A percentile compares a stretch with the other conserved stretches of the same genome.
phyloP scores from a whole-genome alignment of 2,113 vertebrate genomes.

The Poecile atricapillus region DNA sequence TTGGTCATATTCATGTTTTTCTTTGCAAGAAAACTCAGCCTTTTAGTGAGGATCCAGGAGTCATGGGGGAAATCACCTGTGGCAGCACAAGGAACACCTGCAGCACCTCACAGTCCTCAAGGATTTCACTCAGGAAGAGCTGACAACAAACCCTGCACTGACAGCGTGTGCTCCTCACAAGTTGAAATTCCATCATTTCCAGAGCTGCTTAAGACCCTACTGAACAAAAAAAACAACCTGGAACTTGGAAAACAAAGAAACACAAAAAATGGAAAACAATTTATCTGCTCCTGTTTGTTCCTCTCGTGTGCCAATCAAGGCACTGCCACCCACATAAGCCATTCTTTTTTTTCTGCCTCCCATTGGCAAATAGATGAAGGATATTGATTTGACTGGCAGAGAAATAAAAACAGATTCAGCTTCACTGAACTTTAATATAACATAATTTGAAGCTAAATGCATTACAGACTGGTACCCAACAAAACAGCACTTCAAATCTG shows the following conservation, averaged over 20 bases:
- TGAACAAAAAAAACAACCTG: not conserved
- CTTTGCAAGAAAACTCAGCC: not conserved
- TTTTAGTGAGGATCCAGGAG: not conserved
- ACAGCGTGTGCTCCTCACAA: not conserved
- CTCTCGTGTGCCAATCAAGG: constrained; percentile 22
- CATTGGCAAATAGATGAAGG: constrained; percentile 8
- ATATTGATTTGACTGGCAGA: constrained; percentile 17
- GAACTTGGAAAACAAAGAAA: not conserved
- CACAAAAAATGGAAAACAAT: not conserved
- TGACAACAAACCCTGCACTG: not conserved
- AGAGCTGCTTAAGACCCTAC: not conserved
- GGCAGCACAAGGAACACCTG: not conserved
- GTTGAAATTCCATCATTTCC: not conserved
- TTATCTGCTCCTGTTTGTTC: constrained; percentile 7
- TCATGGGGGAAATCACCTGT: not conserved
- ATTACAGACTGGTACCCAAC: not conserved
- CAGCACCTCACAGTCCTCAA: not conserved
- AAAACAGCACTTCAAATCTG: not conserved
- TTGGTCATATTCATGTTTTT: not conserved
- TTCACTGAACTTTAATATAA: constrained; percentile 47
- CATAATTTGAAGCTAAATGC: constrained; percentile 8
- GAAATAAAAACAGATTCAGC: constrained; percentile 42
- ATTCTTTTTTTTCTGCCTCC: not conserved
- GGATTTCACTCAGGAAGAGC: not conserved
- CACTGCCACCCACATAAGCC: not conserved